Conservation (phyloP, 2,888 invertebrate species). For the Heliconius ethilla region DNA sequence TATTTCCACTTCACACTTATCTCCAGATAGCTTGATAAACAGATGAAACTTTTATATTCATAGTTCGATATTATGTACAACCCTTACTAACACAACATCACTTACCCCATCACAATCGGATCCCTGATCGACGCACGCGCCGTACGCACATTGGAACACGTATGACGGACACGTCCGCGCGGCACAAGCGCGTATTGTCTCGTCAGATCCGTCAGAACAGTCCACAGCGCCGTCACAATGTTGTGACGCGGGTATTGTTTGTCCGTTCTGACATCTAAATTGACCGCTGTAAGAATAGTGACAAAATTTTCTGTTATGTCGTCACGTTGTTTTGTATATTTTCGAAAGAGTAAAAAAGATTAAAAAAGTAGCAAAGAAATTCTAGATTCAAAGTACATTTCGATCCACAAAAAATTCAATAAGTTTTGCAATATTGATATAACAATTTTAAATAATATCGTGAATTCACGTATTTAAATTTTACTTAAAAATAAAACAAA, state of each 20-base stretch:
- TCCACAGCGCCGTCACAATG: constrained; percentile 64
- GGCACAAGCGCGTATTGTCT: constrained; percentile 63
- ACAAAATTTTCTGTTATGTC: background rate
- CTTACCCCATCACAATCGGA: constrained; percentile 71
- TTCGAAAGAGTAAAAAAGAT: too few species aligned
- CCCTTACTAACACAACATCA: background rate
- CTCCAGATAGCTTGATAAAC: too few species aligned
- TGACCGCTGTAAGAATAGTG: constrained; percentile 52
- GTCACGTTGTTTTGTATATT: background rate
- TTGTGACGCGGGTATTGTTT: constrained; percentile 52
- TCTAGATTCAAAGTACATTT: too few species aligned
- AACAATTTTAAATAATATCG: background rate
- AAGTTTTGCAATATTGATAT: background rate
- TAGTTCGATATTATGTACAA: background rate
- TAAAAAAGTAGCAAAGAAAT: too few species aligned
- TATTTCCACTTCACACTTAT: too few species aligned
- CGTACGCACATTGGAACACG: constrained; percentile 83
- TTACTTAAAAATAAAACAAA: background rate
- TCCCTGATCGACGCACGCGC: constrained; percentile 83
- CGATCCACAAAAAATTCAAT: background rate
- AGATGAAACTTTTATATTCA: too few species aligned
- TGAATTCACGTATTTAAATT: background rate
- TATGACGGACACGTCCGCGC: constrained; percentile 72
- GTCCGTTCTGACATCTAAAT: constrained; percentile 63
- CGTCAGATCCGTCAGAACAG: constrained; percentile 69